Evolutionary conservation across 1,140 invertebrate genomes (phyloP).

Genomic region (Zaprionus camerounensis): DNA sequence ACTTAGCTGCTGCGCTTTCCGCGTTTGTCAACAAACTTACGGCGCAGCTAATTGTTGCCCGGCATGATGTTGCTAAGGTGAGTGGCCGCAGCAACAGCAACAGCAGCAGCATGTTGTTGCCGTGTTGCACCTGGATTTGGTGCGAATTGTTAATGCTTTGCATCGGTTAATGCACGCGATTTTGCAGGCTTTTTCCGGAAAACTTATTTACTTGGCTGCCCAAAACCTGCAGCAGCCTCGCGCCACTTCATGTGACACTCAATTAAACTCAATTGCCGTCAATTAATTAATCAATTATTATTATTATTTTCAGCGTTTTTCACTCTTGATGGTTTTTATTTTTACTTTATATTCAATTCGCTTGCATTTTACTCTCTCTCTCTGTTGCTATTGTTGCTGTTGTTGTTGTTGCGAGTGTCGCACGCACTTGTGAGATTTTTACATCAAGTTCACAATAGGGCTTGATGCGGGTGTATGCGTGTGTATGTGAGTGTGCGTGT

Average conservation of each 20-base stretch:
- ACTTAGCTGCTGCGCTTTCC: conserved; percentile 54
- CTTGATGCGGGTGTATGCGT: neutral
- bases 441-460: conserved; percentile 10
- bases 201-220: conserved; percentile 19
- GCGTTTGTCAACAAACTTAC: conserved; percentile 55
- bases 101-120: conserved; percentile 36
- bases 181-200: conserved; percentile 34
- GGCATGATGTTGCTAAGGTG: conserved; percentile 60
- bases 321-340: conserved; percentile 4
- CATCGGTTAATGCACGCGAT: conserved; percentile 57
- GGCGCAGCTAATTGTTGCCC: conserved; percentile 46
- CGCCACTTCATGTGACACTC: conserved; percentile 49
- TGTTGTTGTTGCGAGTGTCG: neutral
- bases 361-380: neutral
- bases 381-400: too few species aligned
- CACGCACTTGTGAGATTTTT: conserved; percentile 20
- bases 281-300: conserved; percentile 79
- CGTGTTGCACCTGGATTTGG: conserved; percentile 58
- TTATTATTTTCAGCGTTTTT: conserved; percentile 33
- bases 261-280: conserved; percentile 76
- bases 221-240: conserved; percentile 10
- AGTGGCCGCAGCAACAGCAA: conserved; percentile 42
- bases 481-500: conserved; percentile 4
- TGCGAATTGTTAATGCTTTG: conserved; percentile 56
- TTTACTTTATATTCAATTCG: conserved; percentile 37